phyloP scores from a whole-genome alignment of 2,797 vertebrate species.

The Arctocebus calabarensis region DNA sequence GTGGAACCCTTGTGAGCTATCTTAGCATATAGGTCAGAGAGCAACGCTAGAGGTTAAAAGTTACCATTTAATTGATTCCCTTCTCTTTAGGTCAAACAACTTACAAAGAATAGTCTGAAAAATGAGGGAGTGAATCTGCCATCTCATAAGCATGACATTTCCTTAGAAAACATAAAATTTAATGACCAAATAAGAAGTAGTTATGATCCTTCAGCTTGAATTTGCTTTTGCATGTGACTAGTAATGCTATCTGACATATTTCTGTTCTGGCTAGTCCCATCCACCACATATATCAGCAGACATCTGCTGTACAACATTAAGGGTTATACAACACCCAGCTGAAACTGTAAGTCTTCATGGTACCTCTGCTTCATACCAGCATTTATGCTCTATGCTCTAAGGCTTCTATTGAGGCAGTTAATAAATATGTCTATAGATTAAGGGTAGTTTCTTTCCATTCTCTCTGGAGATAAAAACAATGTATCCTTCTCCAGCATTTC shows the following conservation, averaged over 20 bases:
- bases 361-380: neutral
- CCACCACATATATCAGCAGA: neutral
- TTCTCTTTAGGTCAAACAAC: constrained; percentile 76
- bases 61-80: constrained; percentile 73
- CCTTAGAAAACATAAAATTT: constrained; percentile 72
- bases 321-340: neutral
- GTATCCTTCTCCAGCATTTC: constrained; percentile 32
- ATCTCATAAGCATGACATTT: constrained; percentile 62
- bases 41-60: constrained; percentile 65
- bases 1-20: constrained; percentile 71
- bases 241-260: constrained; percentile 58
- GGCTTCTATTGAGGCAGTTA: neutral
- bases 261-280: constrained; percentile 22
- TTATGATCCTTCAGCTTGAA: constrained; percentile 55
- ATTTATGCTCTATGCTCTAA: neutral
- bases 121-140: constrained; percentile 59
- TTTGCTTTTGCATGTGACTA: constrained; percentile 52
- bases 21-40: constrained; percentile 70
- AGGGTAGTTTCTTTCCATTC: constrained; percentile 18
- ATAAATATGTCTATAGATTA: neutral
- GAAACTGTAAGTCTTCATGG: neutral
- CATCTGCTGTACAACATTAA: neutral
- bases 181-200: constrained; percentile 66
- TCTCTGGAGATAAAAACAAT: constrained; percentile 62
- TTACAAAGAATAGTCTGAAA: constrained; percentile 73